Evolutionary conservation across 2,797 vertebrate genomes (phyloP), one percentile per base, ranked within the genome.

Genomic region (Craterocephalus amniculus): DNA sequence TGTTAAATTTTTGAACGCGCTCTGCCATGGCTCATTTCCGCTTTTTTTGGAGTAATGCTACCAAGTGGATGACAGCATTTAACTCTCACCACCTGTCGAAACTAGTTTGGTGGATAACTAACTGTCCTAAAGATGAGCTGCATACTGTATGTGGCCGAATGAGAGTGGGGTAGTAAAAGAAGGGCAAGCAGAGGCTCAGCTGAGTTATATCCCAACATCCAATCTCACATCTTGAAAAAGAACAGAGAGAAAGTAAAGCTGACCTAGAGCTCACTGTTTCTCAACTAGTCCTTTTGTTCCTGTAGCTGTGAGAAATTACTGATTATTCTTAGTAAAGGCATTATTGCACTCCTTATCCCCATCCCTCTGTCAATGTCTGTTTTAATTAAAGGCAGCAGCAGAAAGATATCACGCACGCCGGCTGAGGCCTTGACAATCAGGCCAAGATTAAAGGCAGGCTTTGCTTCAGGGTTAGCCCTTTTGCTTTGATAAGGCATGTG

Each of bases 261-360:
- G 94, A 96, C 95, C 95, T 94, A 94, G 93, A 94, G 91, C 92
- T 92, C 91, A 88, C 91, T 91, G 87, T 91, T 94, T 94, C 88
- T 93, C 93, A 94, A 93, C 92, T 95, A 93, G 95, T 94, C 95
- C 93, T 94, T 96, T 97, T 96, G 94, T 96, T 95, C 92, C 92
- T 91, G 88, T 89, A 93, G 95, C 91, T 92, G 90, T 89, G 92
- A 95, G 92, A 95, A 92, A 94, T 95, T 91, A 90, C 93, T 92
- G 94, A 96, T 96, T 97, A 96, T 96, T 96, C 94, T 92, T 93
- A 95, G 94, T 96, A 95, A 96, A 96, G 93, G 93, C 95, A 94
- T 96, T 94, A 95, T 95, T 96, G 94, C 90, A 74, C 91, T 84
- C 83, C 91, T 96, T 96, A 97, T 96, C 95, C 95, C 92, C 94